These are phyloP conservation scores for Mandrillus leucophaeus DNA, from an alignment of 2,113 vertebrate species.

Conservation along the genomic window DNA sequence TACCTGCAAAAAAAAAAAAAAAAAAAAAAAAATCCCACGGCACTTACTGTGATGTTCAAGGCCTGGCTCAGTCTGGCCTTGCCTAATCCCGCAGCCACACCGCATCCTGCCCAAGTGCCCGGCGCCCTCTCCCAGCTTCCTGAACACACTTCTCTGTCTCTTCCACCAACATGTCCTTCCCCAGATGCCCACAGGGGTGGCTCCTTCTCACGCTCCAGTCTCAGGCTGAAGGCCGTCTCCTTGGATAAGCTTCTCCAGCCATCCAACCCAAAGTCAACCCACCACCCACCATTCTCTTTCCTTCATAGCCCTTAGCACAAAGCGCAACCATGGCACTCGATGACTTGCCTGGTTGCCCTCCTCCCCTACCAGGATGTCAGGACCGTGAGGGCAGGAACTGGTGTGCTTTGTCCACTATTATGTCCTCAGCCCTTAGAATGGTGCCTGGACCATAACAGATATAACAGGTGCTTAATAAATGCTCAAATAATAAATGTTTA, in stretches of 20 bases:
- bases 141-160: background rate
- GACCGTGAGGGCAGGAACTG: background rate
- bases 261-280: background rate
- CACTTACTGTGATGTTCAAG: fast-evolving
- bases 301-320: background rate
- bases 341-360: background rate
- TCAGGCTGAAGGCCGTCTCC: too few species aligned
- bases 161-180: too few species aligned
- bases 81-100: background rate
- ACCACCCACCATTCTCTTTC: background rate
- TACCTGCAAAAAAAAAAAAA: background rate
- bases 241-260: background rate
- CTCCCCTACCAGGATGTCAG: too few species aligned
- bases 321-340: too few species aligned
- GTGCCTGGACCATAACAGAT: background rate
- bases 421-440: background rate
- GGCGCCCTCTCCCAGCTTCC: background rate
- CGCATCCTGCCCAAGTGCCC: fast-evolving
- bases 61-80: background rate
- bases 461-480: background rate
- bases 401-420: background rate
- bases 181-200: background rate
- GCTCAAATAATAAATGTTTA: too few species aligned
- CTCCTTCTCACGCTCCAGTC: too few species aligned
- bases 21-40: background rate